phyloP scores from a whole-genome alignment of 2,113 vertebrate species.

The Abramis brama region DNA sequence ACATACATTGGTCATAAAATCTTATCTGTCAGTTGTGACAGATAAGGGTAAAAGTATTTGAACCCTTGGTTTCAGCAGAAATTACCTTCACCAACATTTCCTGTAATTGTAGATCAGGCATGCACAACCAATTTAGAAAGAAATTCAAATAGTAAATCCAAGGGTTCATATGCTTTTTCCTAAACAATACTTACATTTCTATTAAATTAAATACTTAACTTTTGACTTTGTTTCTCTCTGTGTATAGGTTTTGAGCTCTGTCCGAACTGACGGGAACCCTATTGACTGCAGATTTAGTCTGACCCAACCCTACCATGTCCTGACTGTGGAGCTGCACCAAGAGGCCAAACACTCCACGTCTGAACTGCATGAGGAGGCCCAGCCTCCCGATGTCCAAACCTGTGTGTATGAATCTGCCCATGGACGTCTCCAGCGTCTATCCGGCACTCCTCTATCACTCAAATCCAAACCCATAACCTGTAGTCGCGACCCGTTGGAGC shows the following conservation, averaged over 20 bases:
- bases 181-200: neutral
- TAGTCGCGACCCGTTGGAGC: slow-evolving; percentile 79
- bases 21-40: neutral
- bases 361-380: slow-evolving; percentile 77
- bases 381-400: slow-evolving; percentile 75
- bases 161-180: neutral
- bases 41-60: neutral
- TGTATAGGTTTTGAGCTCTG: slow-evolving; percentile 83
- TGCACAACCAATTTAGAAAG: neutral
- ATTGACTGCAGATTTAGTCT: slow-evolving; percentile 85
- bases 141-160: neutral
- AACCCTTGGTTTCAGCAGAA: neutral
- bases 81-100: neutral
- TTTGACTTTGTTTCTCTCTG: neutral
- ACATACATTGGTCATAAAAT: too few species aligned
- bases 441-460: slow-evolving; percentile 81
- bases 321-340: slow-evolving; percentile 82
- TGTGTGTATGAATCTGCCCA: slow-evolving; percentile 82
- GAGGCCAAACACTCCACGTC: slow-evolving; percentile 68
- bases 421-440: slow-evolving; percentile 78
- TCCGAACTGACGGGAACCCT: slow-evolving; percentile 83
- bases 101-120: neutral
- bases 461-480: slow-evolving; percentile 82
- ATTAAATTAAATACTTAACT: neutral
- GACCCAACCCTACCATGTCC: slow-evolving; percentile 83